Percentiles rank a stretch among this genome's conserved stretches.
Conservation (phyloP, 2,113 vertebrate genomes). For the Prionailurus viverrinus region DNA sequence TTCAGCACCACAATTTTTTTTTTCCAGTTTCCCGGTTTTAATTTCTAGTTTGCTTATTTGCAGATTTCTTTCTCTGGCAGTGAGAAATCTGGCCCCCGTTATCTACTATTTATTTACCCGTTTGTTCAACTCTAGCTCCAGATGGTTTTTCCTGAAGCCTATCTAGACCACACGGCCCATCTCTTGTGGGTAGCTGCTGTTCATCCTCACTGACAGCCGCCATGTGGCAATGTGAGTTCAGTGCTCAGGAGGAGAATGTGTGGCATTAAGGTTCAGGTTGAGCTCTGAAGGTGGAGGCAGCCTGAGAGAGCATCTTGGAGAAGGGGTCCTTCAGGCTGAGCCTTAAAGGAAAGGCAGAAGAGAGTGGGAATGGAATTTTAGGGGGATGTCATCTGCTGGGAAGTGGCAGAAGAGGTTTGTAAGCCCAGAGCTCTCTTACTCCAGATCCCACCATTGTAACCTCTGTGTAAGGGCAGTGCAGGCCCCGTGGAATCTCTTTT, state of each 20-base stretch:
- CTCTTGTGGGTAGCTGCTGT: not conserved
- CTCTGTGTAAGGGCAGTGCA: not conserved
- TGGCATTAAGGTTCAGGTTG: not conserved
- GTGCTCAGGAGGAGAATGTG: not conserved
- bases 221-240: not conserved
- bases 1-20: not conserved
- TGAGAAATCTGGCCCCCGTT: not conserved
- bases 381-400: too few species aligned
- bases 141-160: not conserved
- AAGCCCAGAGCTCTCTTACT: not conserved
- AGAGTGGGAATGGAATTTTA: not conserved
- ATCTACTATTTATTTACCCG: not conserved
- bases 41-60: not conserved
- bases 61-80: not conserved
- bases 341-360: not conserved
- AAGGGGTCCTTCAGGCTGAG: not conserved
- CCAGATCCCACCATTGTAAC: not conserved
- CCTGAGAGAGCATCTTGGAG: not conserved
- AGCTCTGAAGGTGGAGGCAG: not conserved
- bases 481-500: not conserved
- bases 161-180: not conserved
- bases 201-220: not conserved
- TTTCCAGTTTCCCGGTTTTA: not conserved
- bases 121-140: not conserved
- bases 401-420: not conserved